Conservation (phyloP, 2,888 invertebrate genomes). For the Prionchulus punctatus region DNA sequence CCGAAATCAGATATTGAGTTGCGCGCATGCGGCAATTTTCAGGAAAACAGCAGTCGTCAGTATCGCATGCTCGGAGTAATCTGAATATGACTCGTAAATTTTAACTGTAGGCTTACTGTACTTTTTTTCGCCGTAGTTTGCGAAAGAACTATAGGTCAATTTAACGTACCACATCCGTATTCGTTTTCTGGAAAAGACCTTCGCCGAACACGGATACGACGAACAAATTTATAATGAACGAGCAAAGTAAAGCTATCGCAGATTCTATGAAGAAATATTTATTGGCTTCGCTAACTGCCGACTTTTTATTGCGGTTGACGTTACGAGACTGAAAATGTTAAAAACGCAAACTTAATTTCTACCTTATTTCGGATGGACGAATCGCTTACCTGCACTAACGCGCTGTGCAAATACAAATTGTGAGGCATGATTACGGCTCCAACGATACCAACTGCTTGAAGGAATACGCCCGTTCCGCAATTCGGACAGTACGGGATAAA, state of each 20-base stretch:
- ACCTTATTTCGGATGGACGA: too few relatives aligned
- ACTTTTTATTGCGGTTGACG: slow-evolving; percentile 53
- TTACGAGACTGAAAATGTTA: slow-evolving; percentile 48
- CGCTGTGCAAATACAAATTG: slow-evolving; percentile 73
- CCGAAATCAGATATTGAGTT: too few relatives aligned
- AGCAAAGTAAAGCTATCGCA: slow-evolving; percentile 57
- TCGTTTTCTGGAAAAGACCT: slow-evolving; percentile 53
- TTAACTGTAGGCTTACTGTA: too few relatives aligned
- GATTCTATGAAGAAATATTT: slow-evolving; percentile 66
- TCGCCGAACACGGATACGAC: slow-evolving; percentile 67
- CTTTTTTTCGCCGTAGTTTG: too few relatives aligned
- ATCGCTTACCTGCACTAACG: slow-evolving; percentile 64
- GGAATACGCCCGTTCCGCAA: slow-evolving; percentile 50
- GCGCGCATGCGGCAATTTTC: too few relatives aligned
- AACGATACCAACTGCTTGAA: slow-evolving; percentile 47
- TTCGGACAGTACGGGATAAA: slow-evolving; percentile 59
- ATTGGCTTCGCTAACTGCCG: slow-evolving; percentile 62
- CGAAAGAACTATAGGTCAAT: too few relatives aligned
- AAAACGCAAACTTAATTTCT: slow-evolving; percentile 15
- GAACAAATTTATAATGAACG: slow-evolving; percentile 66
- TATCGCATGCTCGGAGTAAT: too few relatives aligned
- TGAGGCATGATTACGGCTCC: slow-evolving; percentile 84
- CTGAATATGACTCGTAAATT: too few relatives aligned
- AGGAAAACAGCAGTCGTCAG: too few relatives aligned
- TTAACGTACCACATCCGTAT: slow-evolving; percentile 23